Base-by-base conservation (phyloP, 2,888 invertebrate genomes). In the Antheraea assamensis region DNA sequence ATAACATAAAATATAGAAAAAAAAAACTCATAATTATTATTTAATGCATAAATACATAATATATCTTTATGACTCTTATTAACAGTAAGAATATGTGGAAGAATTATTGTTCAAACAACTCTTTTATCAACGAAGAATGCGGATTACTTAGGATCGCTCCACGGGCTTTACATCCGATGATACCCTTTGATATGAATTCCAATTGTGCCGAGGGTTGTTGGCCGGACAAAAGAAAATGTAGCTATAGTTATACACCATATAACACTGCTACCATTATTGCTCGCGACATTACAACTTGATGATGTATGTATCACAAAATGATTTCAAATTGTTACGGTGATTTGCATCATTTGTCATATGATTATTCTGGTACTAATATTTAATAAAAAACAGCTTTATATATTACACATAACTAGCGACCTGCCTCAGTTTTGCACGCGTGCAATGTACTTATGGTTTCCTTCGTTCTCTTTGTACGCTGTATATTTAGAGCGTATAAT, bases 111-210 rank as follows among this genome's bases (percentile, higher is more conserved):
- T 4, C 61, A 64, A 64, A 64, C 17, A 64, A 64, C 21, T 30
- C 61, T 64, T 64, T 64, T 30, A 30, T 64, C 30, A 64, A 64
- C 61, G 30, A 1, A 30, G 5, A 64, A 64, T 5, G 30, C 27
- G 27, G 30, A 27, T 42, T 64, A 64, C 61, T 64, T 64, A 64
- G 61, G 61, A 27, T 30, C 61, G 61, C 61, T 64, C 30, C 61
- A 64, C 61, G 61, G 30, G 61, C 61, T 64, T 64, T 64, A 61
- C 61, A 30, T 64, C 5, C 17, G 61, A 64, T 30, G 27, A 64
- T 64, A 64, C 61, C 61, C 61, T 64, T 64, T 30, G 61, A 64
- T 64, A 64, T 64, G 61, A 30, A 64, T 64, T 27, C 17, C 61
- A 3, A 64, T 64, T 64, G 61, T 64, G 17, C 61, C 30, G 61